A percentile compares a stretch with the other conserved stretches of the same genome.
phyloP scores from a whole-genome alignment of 2,888 invertebrate species.

The Halocaridina rubra region DNA sequence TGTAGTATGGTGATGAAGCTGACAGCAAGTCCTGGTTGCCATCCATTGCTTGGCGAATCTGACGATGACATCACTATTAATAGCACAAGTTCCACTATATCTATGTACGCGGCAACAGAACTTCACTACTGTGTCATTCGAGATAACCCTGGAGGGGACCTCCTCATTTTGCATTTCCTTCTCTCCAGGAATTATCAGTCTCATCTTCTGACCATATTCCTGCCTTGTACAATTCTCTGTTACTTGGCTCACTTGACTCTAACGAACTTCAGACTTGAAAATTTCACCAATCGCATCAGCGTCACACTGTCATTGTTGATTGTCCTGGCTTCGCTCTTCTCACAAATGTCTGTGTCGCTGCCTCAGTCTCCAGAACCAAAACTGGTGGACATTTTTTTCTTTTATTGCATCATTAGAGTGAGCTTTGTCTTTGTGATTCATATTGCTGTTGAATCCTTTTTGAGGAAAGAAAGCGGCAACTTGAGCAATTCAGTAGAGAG shows the following conservation, averaged over 20 bases:
- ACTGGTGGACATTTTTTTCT: constrained; percentile 42
- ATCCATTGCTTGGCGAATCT: not conserved
- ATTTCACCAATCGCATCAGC: constrained; percentile 39
- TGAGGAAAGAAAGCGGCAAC: too few relatives aligned
- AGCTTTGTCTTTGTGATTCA: constrained; percentile 40
- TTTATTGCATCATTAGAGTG: constrained; percentile 35
- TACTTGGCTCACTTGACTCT: constrained; percentile 24
- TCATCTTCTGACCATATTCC: constrained; percentile 35
- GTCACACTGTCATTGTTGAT: constrained; percentile 41
- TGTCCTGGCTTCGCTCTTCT: constrained; percentile 46
- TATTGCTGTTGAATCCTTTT: not conserved
- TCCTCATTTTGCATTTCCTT: constrained; percentile 10
- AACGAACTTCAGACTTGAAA: constrained; percentile 18
- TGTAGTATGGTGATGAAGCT: constrained; percentile 6
- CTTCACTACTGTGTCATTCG: not conserved
- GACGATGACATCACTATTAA: not conserved
- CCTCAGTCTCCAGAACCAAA: constrained; percentile 35
- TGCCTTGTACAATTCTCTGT: constrained; percentile 38
- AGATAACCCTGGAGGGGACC: not conserved
- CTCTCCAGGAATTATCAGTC: constrained; percentile 24
- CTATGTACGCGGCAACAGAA: constrained; percentile 29
- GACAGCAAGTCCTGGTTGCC: constrained; percentile 6
- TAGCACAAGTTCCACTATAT: constrained; percentile 3
- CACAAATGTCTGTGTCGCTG: constrained; percentile 28
- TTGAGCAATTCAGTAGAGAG: too few relatives aligned